A percentile compares a stretch with the other conserved stretches of the same genome.
phyloP scores from a whole-genome alignment of 2,113 vertebrate genomes.

The Poeciliopsis prolifica region DNA sequence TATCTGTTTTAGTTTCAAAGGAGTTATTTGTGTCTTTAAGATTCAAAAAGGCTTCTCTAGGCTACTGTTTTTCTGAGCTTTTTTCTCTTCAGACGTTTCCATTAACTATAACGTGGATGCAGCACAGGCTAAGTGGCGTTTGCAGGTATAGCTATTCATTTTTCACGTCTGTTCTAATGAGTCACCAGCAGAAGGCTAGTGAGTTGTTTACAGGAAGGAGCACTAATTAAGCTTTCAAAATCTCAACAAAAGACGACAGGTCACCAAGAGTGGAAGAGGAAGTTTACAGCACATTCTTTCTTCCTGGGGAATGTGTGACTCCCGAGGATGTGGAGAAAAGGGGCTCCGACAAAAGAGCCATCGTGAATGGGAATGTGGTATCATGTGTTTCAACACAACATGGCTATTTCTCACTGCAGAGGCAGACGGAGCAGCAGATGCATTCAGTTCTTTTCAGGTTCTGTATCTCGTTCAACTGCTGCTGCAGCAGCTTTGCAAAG shows the following conservation, averaged over 20 bases:
- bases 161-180: background rate
- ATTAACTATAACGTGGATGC: background rate
- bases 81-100: background rate
- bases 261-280: background rate
- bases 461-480: background rate
- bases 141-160: background rate
- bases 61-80: no score
- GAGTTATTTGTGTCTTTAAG: no score
- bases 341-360: background rate
- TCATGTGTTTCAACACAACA: background rate
- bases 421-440: background rate
- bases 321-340: background rate
- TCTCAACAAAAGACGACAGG: background rate
- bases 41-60: no score
- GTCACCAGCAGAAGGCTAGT: background rate
- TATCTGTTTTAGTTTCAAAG: no score
- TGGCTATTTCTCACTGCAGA: background rate
- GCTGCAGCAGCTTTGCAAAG: background rate
- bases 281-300: background rate
- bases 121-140: background rate
- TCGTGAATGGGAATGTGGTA: background rate
- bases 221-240: slow-evolving; percentile 1
- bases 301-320: background rate
- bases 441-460: background rate
- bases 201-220: background rate